Evolutionary conservation across 2,113 vertebrate species (phyloP).

Genomic region (Balaeniceps rex): DNA sequence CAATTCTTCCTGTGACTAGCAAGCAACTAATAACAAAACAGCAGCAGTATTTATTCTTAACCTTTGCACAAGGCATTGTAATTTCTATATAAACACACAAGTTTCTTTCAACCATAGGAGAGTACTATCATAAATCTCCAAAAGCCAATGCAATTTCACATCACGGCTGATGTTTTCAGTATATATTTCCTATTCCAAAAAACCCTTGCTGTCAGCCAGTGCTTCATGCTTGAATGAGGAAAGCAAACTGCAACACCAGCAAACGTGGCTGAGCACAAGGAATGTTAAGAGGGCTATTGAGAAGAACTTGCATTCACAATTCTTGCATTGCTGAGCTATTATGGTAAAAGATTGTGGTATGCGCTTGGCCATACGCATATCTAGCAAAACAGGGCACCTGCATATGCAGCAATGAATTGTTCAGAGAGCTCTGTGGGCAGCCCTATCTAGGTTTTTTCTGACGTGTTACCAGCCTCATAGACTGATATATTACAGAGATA

Average conservation of each 20-base stretch:
- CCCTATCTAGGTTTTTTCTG: background rate
- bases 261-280: background rate
- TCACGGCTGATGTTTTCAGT: background rate
- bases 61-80: background rate
- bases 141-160: background rate
- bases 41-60: background rate
- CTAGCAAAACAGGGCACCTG: background rate
- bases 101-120: background rate
- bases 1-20: background rate
- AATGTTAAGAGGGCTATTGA: background rate
- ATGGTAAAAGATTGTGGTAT: background rate
- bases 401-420: background rate
- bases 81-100: background rate
- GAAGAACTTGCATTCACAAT: background rate
- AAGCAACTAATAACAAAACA: background rate
- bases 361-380: fast-evolving
- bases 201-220: background rate
- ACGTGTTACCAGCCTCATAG: background rate
- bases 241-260: background rate
- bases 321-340: background rate
- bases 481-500: background rate
- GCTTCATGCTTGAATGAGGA: background rate
- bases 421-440: background rate
- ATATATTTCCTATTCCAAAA: background rate
- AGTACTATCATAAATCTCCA: background rate